These are phyloP conservation scores for Drosophila mayaguana DNA, from an alignment of 2,888 invertebrate species.

Conservation along the genomic window DNA sequence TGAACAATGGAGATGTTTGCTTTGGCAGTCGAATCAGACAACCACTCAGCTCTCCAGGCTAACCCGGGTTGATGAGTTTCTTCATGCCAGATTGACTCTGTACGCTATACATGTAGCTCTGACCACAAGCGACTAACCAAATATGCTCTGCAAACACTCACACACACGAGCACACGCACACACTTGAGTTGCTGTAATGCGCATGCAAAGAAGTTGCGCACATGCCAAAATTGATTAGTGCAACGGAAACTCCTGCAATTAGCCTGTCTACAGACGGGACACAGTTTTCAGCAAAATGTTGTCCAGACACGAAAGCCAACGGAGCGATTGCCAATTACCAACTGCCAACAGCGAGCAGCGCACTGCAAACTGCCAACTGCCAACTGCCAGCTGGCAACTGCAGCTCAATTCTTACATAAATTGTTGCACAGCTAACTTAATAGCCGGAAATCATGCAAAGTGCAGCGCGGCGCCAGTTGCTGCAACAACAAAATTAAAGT, in stretches of 20 bases:
- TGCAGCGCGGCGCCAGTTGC: constrained; percentile 48
- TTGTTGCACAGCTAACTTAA: constrained; percentile 47
- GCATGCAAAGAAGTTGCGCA: constrained; percentile 40
- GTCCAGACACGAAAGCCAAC: constrained; percentile 39
- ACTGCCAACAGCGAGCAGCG: not conserved
- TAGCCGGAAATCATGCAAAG: constrained; percentile 67
- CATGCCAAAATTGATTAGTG: constrained; percentile 56
- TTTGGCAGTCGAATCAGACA: constrained; percentile 32
- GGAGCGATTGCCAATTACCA: not conserved
- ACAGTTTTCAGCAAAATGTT: constrained; percentile 37
- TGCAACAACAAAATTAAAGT: constrained; percentile 59
- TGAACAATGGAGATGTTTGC: constrained; percentile 37
- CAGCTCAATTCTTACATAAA: constrained; percentile 32
- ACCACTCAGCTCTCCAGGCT: constrained; percentile 4
- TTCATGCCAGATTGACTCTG: constrained; percentile 15
- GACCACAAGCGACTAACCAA: constrained; percentile 25
- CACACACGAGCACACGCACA: constrained; percentile 2
- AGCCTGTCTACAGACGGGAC: constrained; percentile 30
- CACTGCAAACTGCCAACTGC: not conserved
- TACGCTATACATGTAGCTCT: constrained; percentile 15
- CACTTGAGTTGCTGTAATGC: constrained; percentile 18
- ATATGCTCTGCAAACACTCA: constrained; percentile 14
- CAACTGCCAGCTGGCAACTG: constrained; percentile 11
- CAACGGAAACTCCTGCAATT: constrained; percentile 52
- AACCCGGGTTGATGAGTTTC: constrained; percentile 37